Percentiles rank a stretch among this genome's conserved stretches.
phyloP scores from a whole-genome alignment of 2,888 invertebrate species.

The Pachliopta kotzebuea region DNA sequence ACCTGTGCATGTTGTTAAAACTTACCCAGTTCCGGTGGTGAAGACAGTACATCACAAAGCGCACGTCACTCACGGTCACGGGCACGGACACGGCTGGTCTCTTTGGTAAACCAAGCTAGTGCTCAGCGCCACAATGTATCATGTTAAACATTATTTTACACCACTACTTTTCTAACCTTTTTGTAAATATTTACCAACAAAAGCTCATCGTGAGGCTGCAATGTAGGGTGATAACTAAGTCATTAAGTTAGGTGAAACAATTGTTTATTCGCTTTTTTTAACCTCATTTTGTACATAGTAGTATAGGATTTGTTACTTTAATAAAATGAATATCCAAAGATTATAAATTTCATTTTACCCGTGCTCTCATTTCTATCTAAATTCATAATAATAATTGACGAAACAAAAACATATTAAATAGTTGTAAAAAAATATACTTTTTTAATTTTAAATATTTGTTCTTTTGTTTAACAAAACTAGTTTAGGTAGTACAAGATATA shows the following conservation, averaged over 20 bases:
- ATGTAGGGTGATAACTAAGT: conserved; percentile 79
- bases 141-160: conserved; percentile 38
- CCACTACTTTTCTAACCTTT: conserved; percentile 55
- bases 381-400: not conserved
- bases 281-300: conserved; percentile 68
- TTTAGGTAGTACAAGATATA: too few relatives aligned
- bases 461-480: too few relatives aligned
- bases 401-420: not conserved
- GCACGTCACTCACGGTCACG: conserved; percentile 45
- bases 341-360: conserved; percentile 38
- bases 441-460: too few relatives aligned
- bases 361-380: not conserved
- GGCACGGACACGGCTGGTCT: conserved; percentile 41
- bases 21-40: conserved; percentile 64
- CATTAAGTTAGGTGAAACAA: conserved; percentile 70
- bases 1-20: conserved; percentile 67
- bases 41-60: conserved; percentile 73
- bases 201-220: conserved; percentile 78
- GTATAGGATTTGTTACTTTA: conserved; percentile 61
- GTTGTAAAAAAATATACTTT: too few relatives aligned
- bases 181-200: conserved; percentile 67
- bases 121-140: conserved; percentile 31
- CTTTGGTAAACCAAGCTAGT: conserved; percentile 39
- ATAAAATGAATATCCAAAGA: conserved; percentile 69
- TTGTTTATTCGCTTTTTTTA: conserved; percentile 46